phyloP scores from a whole-genome alignment of 2,797 vertebrate species.

The Clarias pachynema region DNA sequence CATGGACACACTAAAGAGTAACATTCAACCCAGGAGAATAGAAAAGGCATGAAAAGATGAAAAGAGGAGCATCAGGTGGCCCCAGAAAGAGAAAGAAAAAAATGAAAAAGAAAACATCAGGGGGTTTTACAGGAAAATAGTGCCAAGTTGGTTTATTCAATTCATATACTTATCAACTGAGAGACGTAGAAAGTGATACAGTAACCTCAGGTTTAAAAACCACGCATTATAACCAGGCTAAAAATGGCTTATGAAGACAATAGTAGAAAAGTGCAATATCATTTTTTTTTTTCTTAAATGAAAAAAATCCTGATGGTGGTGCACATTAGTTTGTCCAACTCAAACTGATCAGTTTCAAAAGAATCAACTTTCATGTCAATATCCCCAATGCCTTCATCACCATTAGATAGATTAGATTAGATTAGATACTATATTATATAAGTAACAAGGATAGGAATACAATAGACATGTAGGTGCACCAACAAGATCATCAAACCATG shows the following conservation, averaged over 20 bases:
- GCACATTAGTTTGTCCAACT: neutral
- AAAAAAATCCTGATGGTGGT: neutral
- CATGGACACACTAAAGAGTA: slow-evolving; percentile 47
- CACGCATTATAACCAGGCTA: neutral
- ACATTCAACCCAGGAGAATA: slow-evolving; percentile 38
- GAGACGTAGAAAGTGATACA: neutral
- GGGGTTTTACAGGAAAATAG: slow-evolving; percentile 12
- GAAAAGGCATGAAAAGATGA: slow-evolving; percentile 45
- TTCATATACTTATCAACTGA: slow-evolving; percentile 23
- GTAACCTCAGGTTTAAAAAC: neutral
- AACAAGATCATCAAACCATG: too few species aligned
- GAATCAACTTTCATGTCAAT: neutral
- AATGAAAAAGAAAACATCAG: slow-evolving; percentile 3
- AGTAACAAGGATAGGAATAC: too few species aligned
- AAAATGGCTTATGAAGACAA: neutral
- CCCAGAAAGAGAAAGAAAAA: slow-evolving; percentile 6
- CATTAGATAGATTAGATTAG: too few species aligned
- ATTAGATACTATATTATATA: too few species aligned
- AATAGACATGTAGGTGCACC: too few species aligned
- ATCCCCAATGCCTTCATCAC: neutral
- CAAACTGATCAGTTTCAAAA: neutral
- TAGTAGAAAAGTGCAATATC: neutral
- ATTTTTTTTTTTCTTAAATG: neutral
- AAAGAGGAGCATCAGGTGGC: slow-evolving; percentile 43
- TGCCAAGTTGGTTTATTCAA: slow-evolving; percentile 22